Base-by-base conservation (phyloP, 1,140 invertebrate genomes). In the Solenopsis invicta region DNA sequence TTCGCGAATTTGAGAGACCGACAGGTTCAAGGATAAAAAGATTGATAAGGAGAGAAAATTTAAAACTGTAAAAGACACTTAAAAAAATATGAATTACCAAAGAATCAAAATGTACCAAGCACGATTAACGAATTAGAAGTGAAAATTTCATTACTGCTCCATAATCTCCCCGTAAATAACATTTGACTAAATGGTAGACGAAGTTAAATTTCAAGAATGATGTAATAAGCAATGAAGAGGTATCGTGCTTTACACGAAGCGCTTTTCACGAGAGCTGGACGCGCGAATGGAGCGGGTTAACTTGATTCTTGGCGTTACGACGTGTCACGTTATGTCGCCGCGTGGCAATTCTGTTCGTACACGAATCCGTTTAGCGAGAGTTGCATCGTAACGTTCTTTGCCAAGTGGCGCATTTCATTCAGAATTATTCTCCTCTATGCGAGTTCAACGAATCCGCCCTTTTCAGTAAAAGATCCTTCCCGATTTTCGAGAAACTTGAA, bases 361-460 rank as follows among this genome's bases (percentile, higher is more conserved):
- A 45, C 34, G 61, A 52, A 85, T 85, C 66, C 56, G 72, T 76
- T 52, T 24, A 41, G 62, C 34, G 50, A 48, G 21, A 21, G 64
- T 13, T 41, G 50, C 48, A 62, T 59, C 16, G 78, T 72, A 56
- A 86, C 87, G 50, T 41, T 77, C 84, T 75, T 24, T 89, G 89
- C 72, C 88, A 87, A 87, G 67, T 78, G 66, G 67, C 52, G 54
- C 85, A 45, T 74, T 87, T 85, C 89, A 90, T 90, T 90, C 89
- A 90, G 59, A 77, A 90, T 87, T 62, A 80, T 29, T 48, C 50
- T 62, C 16, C 54, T 54, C 64, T 54, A 24, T 13, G 41, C 24
- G 21, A 41, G 52, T 75, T 74, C 41, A 84, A 75, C 54, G 24
- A 61, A 61, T 75, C 54, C 34, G n/a, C 34, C 52, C 34, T 50